Evolutionary conservation across 2,797 vertebrate species (phyloP), one percentile per base, ranked within the genome.

Genomic region (Pantherophis alleghaniensis): DNA sequence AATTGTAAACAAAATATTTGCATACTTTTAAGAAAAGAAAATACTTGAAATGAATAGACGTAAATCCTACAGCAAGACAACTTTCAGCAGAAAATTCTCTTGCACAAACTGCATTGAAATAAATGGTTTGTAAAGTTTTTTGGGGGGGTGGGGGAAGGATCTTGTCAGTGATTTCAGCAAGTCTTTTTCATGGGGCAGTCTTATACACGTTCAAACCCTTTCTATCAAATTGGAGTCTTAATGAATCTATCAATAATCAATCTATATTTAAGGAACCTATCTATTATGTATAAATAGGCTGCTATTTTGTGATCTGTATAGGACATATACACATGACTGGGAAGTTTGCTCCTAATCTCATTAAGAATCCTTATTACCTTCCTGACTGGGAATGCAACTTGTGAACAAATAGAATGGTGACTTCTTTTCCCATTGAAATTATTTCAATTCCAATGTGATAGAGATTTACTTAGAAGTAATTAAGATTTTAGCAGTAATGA

Each of bases 1-100:
- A 51, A 60, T 91, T 88, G 24, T 60, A 93, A 88, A 88, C 53
- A 74, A 47, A 86, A 18, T 13, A 59, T 93, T 91, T 87, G 37
- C 11, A n/a, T 16, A 53, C 92, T 18, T 22, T 13, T 56, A 28
- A 20, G 18, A 56, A 55, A 32, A 42, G 55, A 37, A 60, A 61
- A 16, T 37, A 61, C 56, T 90, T 57, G 13, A 63, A 26, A 69
- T 51, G 18, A 20, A 53, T 32, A 12, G 16, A 87, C 28, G 32
- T 66, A 55, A 87, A 10, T 57, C 57, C 26, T 37, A 86, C 20
- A 79, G 37, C 5, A 60, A 4, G 20, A 4, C 20, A 87, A 74
- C 13, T 59, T 10, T 42, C 7, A 57, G 53, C 26, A 20, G 89
- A 22, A 7, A 61, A 56, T 26, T 47, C 26, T 24, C 28, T 53